Conservation (phyloP, 1,140 invertebrate genomes). For the Pectinophora gossypiella region DNA sequence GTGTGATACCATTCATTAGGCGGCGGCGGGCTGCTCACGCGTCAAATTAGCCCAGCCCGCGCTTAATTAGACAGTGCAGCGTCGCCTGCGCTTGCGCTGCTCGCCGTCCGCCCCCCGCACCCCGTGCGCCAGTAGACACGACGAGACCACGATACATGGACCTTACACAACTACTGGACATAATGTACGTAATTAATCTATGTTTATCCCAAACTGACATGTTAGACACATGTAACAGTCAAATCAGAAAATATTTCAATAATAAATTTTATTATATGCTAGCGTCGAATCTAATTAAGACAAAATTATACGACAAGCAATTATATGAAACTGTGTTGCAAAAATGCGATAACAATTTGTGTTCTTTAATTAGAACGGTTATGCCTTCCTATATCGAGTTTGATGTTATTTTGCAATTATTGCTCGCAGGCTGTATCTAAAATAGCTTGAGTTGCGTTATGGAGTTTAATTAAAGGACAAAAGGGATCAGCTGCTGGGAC, state of each 20-base stretch:
- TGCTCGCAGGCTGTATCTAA: not conserved
- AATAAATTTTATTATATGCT: too few relatives aligned
- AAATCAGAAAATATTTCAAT: too few relatives aligned
- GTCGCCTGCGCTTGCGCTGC: slow-evolving; percentile 20
- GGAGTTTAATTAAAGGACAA: slow-evolving; percentile 54
- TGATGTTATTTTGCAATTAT: not conserved
- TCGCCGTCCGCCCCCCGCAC: slow-evolving; percentile 8
- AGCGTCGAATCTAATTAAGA: too few relatives aligned
- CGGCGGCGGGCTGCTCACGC: slow-evolving; percentile 44
- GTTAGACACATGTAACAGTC: too few relatives aligned
- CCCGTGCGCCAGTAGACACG: not conserved
- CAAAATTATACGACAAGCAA: not conserved
- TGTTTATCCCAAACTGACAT: not conserved
- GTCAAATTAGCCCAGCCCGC: slow-evolving; percentile 64
- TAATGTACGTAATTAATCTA: not conserved
- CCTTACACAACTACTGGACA: not conserved
- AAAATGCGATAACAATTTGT: not conserved
- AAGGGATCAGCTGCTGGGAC: slow-evolving; percentile 54
- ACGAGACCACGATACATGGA: not conserved
- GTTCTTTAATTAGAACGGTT: not conserved
- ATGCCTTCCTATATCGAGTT: not conserved
- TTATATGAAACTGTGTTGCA: not conserved
- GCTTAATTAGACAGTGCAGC: slow-evolving; percentile 60
- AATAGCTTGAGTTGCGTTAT: slow-evolving; percentile 1
- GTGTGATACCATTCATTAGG: slow-evolving; percentile 72